phyloP scores from a whole-genome alignment of 2,113 vertebrate genomes.

The Falco punctatus region DNA sequence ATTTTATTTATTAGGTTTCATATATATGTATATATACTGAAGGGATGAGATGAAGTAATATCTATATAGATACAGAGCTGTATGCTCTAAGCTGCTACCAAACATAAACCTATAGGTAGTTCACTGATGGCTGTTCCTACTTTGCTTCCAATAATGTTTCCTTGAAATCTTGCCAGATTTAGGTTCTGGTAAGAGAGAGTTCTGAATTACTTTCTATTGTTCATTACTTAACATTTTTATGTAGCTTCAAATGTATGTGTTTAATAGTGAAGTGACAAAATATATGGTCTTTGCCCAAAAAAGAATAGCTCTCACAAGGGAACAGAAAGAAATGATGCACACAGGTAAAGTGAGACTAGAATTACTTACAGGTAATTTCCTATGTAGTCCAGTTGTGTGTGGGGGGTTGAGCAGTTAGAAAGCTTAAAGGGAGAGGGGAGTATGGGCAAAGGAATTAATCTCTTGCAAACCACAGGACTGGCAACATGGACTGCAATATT shows the following conservation, averaged over 20 bases:
- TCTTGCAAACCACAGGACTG: background rate
- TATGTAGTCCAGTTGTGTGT: background rate
- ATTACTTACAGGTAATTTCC: background rate
- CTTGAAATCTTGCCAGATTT: conserved; percentile 10
- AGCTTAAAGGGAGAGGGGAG: background rate
- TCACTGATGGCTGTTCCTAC: background rate
- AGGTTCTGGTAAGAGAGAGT: background rate
- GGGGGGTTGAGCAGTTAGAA: fast-evolving
- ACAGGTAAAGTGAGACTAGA: background rate
- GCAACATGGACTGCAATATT: background rate
- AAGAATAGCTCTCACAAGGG: background rate
- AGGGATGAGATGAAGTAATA: background rate
- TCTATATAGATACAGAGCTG: background rate
- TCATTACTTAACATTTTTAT: conserved; percentile 19
- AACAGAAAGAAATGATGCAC: background rate
- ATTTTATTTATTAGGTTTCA: background rate
- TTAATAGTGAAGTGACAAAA: background rate
- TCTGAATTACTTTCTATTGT: background rate
- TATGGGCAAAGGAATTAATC: background rate
- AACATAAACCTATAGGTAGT: background rate
- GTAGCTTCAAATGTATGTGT: background rate
- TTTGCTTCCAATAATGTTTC: conserved; percentile 18
- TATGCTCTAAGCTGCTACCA: background rate
- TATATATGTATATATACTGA: background rate
- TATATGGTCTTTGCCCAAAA: background rate